These are phyloP conservation scores for Periparus ater DNA, from an alignment of 2,797 vertebrate species.

Conservation along the genomic window DNA sequence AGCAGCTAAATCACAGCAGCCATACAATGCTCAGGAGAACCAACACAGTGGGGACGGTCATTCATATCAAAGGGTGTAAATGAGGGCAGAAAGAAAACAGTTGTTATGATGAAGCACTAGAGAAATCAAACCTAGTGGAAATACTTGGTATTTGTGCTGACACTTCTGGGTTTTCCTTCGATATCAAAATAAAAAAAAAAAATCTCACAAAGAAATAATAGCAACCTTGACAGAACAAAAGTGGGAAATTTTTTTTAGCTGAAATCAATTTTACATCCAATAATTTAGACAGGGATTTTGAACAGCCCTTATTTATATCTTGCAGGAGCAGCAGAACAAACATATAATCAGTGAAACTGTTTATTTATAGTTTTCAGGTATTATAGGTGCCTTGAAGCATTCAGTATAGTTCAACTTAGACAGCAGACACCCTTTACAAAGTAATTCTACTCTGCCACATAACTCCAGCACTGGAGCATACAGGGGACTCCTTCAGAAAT, in stretches of 20 bases:
- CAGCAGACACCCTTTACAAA: background rate
- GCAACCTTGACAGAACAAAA: background rate
- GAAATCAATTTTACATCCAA: background rate
- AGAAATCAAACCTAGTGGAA: background rate
- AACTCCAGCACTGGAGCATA: background rate
- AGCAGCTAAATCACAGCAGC: background rate
- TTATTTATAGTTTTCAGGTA: slow-evolving; percentile 58
- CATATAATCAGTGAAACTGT: slow-evolving; percentile 47
- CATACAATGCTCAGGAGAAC: background rate
- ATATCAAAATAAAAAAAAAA: background rate
- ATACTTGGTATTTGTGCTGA: background rate
- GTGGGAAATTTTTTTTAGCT: background rate
- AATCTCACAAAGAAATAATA: background rate
- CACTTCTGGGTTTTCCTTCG: background rate
- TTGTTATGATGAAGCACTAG: background rate
- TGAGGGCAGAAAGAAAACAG: background rate
- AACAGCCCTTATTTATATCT: slow-evolving; percentile 24
- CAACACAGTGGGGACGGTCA: background rate
- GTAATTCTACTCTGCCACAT: background rate
- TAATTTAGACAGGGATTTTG: slow-evolving; percentile 1
- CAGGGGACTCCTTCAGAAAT: background rate
- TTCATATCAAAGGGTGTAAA: background rate
- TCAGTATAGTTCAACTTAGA: slow-evolving; percentile 2
- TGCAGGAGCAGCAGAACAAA: slow-evolving; percentile 15
- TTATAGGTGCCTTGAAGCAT: slow-evolving; percentile 1